These are phyloP conservation scores for Ctenicera cuprea DNA, from an alignment of 2,888 invertebrate species.

Conservation along the genomic window DNA sequence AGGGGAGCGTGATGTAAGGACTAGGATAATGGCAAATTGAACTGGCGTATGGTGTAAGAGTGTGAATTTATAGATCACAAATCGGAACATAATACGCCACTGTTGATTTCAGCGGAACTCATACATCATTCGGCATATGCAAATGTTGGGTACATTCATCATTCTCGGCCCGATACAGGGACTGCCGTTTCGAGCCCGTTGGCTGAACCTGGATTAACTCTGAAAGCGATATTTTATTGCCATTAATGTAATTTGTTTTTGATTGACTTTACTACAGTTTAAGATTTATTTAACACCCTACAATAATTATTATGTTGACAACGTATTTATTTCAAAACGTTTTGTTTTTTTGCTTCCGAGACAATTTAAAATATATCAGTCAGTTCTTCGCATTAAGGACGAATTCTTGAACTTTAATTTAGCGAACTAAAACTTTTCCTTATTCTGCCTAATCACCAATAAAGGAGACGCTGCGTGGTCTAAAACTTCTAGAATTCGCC, in stretches of 20 bases:
- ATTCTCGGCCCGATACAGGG: slow-evolving; percentile 63
- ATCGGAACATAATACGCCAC: slow-evolving; percentile 71
- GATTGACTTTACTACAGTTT: slow-evolving; percentile 63
- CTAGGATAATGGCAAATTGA: slow-evolving; percentile 67
- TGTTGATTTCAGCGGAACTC: slow-evolving; percentile 70
- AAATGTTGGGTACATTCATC: slow-evolving; percentile 71
- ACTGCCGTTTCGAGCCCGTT: slow-evolving; percentile 55
- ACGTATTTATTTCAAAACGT: not conserved
- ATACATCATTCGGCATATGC: slow-evolving; percentile 72
- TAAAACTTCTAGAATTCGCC: slow-evolving; percentile 14
- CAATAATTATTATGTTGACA: slow-evolving; percentile 5
- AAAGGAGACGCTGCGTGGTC: slow-evolving; percentile 16
- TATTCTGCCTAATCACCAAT: slow-evolving; percentile 26
- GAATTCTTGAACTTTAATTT: slow-evolving; percentile 28
- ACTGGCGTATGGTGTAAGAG: slow-evolving; percentile 62
- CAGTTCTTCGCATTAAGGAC: not conserved
- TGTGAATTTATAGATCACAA: slow-evolving; percentile 68
- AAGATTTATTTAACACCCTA: slow-evolving; percentile 42
- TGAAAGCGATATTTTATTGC: slow-evolving; percentile 68
- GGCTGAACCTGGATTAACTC: slow-evolving; percentile 60
- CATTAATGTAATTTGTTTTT: slow-evolving; percentile 65
- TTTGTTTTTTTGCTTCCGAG: no score
- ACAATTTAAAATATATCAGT: no score
- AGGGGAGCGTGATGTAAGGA: slow-evolving; percentile 46
- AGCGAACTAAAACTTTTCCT: slow-evolving; percentile 22